Evolutionary conservation across 2,797 vertebrate species (phyloP).

Genomic region (Sebastiscus albofasciatus): DNA sequence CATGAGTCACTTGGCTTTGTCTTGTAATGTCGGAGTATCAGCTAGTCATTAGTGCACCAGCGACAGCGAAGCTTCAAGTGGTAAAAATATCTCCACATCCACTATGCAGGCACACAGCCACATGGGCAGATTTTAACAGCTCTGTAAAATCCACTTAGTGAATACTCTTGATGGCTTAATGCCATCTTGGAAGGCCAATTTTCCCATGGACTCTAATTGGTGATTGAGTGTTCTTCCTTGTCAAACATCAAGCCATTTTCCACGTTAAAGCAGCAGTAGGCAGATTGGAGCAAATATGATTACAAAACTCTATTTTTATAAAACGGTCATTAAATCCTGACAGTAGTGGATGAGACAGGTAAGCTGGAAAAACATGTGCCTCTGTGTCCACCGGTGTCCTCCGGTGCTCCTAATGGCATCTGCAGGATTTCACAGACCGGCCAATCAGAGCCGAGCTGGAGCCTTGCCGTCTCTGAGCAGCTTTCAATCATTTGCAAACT

Average conservation of each 20-base stretch:
- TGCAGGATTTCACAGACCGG: too few species aligned
- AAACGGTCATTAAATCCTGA: too few species aligned
- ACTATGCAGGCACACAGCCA: slow-evolving; percentile 44
- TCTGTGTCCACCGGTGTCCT: too few species aligned
- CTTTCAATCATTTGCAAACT: too few species aligned
- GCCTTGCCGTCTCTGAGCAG: too few species aligned
- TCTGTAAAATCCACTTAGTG: slow-evolving; percentile 55
- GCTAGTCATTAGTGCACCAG: slow-evolving; percentile 56
- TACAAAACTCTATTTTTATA: too few species aligned
- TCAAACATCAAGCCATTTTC: slow-evolving; percentile 39
- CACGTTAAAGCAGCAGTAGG: background rate
- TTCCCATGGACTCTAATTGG: slow-evolving; percentile 53
- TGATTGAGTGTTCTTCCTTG: slow-evolving; percentile 51
- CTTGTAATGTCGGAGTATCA: slow-evolving; percentile 45
- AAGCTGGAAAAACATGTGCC: too few species aligned
- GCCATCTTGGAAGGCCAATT: slow-evolving; percentile 49
- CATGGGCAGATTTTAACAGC: slow-evolving; percentile 44
- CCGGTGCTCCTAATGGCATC: too few species aligned
- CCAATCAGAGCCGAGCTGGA: too few species aligned
- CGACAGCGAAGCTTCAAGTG: slow-evolving; percentile 46
- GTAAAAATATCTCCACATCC: slow-evolving; percentile 62
- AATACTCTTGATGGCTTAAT: slow-evolving; percentile 56
- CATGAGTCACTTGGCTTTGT: slow-evolving; percentile 70
- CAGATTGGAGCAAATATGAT: too few species aligned
- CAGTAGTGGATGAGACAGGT: too few species aligned